Evolutionary conservation across 2,888 invertebrate genomes (phyloP).

Genomic region (Trileptium ribeirensis): DNA sequence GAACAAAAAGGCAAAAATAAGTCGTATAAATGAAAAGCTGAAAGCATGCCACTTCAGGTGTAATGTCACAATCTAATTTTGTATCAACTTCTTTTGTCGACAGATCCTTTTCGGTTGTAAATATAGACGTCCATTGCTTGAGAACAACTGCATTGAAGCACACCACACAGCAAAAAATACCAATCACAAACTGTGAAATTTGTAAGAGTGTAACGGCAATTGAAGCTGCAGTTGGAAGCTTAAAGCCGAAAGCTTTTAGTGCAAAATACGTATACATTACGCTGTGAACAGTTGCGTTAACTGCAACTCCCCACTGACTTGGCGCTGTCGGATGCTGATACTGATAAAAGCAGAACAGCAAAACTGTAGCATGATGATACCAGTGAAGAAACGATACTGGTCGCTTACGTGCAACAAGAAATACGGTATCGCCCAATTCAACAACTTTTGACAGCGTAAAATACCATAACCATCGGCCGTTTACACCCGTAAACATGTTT

Average conservation of each 20-base stretch:
- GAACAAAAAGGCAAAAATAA: too few relatives aligned
- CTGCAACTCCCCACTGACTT: not conserved
- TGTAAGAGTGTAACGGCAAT: not conserved
- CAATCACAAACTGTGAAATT: not conserved
- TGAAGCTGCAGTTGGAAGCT: not conserved
- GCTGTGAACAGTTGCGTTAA: not conserved
- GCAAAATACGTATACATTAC: slow-evolving; percentile 8
- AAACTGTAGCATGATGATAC: slow-evolving; percentile 17
- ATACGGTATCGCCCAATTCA: slow-evolving; percentile 12
- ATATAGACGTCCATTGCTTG: too few relatives aligned
- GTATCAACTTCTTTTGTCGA: too few relatives aligned
- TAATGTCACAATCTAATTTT: too few relatives aligned
- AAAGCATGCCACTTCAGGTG: too few relatives aligned
- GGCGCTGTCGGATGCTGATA: not conserved
- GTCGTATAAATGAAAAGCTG: too few relatives aligned
- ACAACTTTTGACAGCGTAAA: not conserved
- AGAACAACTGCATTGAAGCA: too few relatives aligned
- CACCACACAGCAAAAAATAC: not conserved
- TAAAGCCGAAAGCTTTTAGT: not conserved
- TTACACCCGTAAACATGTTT: not conserved
- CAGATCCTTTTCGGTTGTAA: too few relatives aligned
- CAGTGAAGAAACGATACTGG: slow-evolving; percentile 16
- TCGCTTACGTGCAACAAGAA: slow-evolving; percentile 13
- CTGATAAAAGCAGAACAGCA: not conserved
- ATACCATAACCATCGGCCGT: not conserved